Conservation (phyloP, 2,888 invertebrate genomes). For the Galeopsomyia nigrocyanea region DNA sequence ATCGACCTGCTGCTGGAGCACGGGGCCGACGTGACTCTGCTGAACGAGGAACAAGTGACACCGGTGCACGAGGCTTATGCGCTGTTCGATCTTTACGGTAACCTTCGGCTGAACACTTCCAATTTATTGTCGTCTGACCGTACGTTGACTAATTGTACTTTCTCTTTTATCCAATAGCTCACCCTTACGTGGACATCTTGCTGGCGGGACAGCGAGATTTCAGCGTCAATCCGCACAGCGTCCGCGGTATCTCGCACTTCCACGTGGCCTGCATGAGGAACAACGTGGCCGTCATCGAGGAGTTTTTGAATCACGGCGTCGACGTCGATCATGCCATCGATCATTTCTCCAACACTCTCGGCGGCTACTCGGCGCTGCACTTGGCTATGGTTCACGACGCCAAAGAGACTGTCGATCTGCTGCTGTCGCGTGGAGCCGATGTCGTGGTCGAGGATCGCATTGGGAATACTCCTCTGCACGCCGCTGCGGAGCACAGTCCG, state of each 20-base stretch:
- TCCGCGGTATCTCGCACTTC: neutral
- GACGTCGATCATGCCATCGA: neutral
- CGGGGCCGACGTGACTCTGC: neutral
- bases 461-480: neutral
- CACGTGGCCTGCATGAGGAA: neutral
- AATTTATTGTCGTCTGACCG: too few species aligned
- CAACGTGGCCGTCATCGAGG: neutral
- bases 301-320: slow-evolving; percentile 2
- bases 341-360: neutral
- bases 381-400: neutral
- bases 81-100: too few species aligned
- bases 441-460: neutral
- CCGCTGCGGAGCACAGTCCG: too few species aligned
- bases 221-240: too few species aligned
- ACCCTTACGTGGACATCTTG: neutral
- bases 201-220: neutral
- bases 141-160: too few species aligned
- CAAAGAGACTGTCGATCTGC: neutral
- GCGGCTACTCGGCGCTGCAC: slow-evolving; percentile 19
- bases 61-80: neutral
- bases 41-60: neutral
- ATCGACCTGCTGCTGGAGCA: neutral
- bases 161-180: neutral
- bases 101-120: too few species aligned
- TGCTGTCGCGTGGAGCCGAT: neutral